Evolutionary conservation across 64 coral and sea anemone genomes (phyloP).

Genomic region (Actinia tenebrosa): DNA sequence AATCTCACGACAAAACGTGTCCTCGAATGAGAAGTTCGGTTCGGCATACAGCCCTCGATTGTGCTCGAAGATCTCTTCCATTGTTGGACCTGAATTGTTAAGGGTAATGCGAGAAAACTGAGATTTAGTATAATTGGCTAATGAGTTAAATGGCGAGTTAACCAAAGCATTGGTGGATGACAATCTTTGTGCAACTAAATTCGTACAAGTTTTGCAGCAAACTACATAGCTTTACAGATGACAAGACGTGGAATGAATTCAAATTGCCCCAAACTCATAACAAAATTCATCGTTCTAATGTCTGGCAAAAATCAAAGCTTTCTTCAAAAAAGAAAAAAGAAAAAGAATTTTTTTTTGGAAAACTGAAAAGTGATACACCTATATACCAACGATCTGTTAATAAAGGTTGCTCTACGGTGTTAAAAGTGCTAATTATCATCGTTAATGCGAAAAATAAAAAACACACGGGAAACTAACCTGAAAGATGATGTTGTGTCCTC

Average conservation of each 20-base stretch:
- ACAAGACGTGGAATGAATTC: not conserved
- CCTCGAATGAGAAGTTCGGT: slow-evolving; percentile 24
- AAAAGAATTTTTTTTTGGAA: not conserved
- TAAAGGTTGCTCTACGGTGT: slow-evolving; percentile 3
- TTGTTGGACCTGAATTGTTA: not conserved
- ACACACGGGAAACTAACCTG: slow-evolving; percentile 9
- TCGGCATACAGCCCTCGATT: slow-evolving; percentile 14
- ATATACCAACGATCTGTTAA: not conserved
- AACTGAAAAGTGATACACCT: slow-evolving; percentile 1
- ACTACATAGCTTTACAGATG: not conserved
- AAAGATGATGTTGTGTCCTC: slow-evolving; percentile 14
- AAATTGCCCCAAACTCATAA: not conserved
- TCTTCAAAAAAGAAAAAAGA: not conserved
- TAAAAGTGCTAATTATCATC: slow-evolving; percentile 11
- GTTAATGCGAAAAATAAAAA: slow-evolving; percentile 5
- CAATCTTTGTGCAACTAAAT: slow-evolving; percentile 1
- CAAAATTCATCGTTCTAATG: not conserved
- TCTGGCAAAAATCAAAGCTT: not conserved
- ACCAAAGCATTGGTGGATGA: not conserved
- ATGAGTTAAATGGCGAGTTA: not conserved
- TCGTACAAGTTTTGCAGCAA: not conserved
- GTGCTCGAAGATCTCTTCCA: slow-evolving; percentile 20
- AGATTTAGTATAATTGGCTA: slow-evolving; percentile 3
- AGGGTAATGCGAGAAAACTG: not conserved
- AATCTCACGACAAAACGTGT: slow-evolving; percentile 31